Evolutionary conservation across 2,888 invertebrate genomes (phyloP), one percentile per base, ranked within the genome.

Genomic region (Hypsopygia costalis): DNA sequence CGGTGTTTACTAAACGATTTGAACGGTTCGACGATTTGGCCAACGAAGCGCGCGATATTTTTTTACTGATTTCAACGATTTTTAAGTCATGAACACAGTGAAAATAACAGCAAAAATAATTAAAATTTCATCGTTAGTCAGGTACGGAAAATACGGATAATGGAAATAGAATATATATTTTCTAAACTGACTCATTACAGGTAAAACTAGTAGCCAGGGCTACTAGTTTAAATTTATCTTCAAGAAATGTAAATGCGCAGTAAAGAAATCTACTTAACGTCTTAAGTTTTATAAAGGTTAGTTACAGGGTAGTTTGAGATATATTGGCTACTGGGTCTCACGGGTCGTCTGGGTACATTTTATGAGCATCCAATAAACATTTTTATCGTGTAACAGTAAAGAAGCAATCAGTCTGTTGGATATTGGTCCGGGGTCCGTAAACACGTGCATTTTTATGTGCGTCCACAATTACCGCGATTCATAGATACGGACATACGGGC

Each of bases 321-420:
- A 83, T 85, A 87, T 86, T 85, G 83, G 83, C 79, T 80, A 81
- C 77, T 77, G 76, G 81, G 80, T 74, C 77, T 69, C 78, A 73
- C 75, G 73, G 75, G 69, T 81, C 81, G 78, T 80, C 76, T 69
- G 69, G 64, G 86, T 80, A 82, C 76, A 81, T 73, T 87, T 88
- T 85, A 87, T 72, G 82, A 71, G 71, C 80, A 72, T 75, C 80
- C 78, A 86, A 86, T 88, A 88, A 87, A 87, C 34, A 79, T 9
- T 74, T 85, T 88, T 88, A 88, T 87, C 79, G 87, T 88, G 88
- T 88, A 87, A 87, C 83, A 86, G 83, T 87, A 88, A 88, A 88
- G 86, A 86, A 87, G 87, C 88, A 87, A 88, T 88, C 88, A 83
- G 86, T 81, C 79, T 71, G 79, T 69, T 62, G 79, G 79, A 83